Conservation (phyloP, 2,888 invertebrate genomes). For the Clistopyga incitator region DNA sequence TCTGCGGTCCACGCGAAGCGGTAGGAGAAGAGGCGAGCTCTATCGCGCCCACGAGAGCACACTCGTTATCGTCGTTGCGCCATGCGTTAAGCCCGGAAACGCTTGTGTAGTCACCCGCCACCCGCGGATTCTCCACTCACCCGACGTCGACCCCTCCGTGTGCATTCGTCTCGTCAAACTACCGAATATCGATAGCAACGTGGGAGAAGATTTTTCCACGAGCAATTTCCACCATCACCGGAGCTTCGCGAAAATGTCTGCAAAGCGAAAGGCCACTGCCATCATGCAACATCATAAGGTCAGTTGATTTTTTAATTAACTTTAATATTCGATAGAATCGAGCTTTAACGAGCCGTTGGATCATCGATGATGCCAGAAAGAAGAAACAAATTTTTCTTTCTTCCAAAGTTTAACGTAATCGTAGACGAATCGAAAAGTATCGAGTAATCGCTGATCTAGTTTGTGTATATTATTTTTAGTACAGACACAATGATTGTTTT, state of each 20-base stretch:
- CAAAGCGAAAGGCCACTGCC: conserved; percentile 91
- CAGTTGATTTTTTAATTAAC: conserved; percentile 72
- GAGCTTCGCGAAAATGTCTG: conserved; percentile 86
- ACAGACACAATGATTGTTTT: background rate
- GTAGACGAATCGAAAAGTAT: too few relatives aligned
- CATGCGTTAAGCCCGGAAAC: conserved; percentile 75
- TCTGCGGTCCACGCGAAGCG: background rate
- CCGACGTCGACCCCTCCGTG: conserved; percentile 20
- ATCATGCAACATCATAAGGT: conserved; percentile 88
- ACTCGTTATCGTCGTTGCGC: conserved; percentile 70
- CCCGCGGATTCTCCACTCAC: conserved; percentile 14
- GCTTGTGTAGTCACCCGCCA: conserved; percentile 38
- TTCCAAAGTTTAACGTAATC: too few relatives aligned
- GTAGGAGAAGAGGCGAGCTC: background rate
- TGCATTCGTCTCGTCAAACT: too few relatives aligned
- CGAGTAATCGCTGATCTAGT: too few relatives aligned
- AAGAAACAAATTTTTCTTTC: too few relatives aligned
- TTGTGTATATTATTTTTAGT: background rate
- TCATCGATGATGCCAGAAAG: too few relatives aligned
- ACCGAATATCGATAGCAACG: background rate
- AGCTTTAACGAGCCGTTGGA: too few relatives aligned
- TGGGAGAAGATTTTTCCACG: conserved; percentile 62
- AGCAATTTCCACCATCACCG: conserved; percentile 70
- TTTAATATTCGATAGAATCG: too few relatives aligned
- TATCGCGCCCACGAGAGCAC: conserved; percentile 11